phyloP scores from a whole-genome alignment of 35 echinoderm and acorn worm species.

The Heliocidaris tuberculata region DNA sequence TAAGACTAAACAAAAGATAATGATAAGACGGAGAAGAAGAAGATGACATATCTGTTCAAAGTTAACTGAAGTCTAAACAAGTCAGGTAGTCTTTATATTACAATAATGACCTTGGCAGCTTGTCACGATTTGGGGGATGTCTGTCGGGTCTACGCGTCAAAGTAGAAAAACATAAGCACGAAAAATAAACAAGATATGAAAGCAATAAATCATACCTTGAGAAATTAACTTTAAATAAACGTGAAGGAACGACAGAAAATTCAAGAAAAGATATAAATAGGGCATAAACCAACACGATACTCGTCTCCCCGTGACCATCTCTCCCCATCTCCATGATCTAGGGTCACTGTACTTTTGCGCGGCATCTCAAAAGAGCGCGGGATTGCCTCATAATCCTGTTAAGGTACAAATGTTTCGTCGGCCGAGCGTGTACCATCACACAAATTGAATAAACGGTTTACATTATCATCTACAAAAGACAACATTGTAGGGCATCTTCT shows the following conservation, averaged over 20 bases:
- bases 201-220: too few species aligned
- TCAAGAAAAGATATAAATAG: not conserved
- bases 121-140: too few species aligned
- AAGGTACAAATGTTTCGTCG: not conserved
- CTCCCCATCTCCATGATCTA: not conserved
- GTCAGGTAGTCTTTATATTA: too few species aligned
- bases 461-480: not conserved
- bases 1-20: too few species aligned
- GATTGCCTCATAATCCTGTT: slow-evolving; percentile 10
- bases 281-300: not conserved
- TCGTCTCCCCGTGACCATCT: not conserved
- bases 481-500: not conserved
- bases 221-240: not conserved
- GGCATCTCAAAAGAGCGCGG: not conserved
- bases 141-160: too few species aligned
- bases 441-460: slow-evolving; percentile 6
- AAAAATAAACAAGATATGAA: too few species aligned
- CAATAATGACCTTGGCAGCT: too few species aligned
- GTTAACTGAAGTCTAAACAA: too few species aligned
- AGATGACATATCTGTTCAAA: too few species aligned
- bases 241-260: not conserved
- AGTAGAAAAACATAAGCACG: too few species aligned
- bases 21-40: too few species aligned
- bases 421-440: not conserved
- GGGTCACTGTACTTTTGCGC: not conserved